A percentile compares a stretch with the other conserved stretches of the same genome.
phyloP scores from a whole-genome alignment of 1,140 invertebrate genomes.

The Lethrus apterus region DNA sequence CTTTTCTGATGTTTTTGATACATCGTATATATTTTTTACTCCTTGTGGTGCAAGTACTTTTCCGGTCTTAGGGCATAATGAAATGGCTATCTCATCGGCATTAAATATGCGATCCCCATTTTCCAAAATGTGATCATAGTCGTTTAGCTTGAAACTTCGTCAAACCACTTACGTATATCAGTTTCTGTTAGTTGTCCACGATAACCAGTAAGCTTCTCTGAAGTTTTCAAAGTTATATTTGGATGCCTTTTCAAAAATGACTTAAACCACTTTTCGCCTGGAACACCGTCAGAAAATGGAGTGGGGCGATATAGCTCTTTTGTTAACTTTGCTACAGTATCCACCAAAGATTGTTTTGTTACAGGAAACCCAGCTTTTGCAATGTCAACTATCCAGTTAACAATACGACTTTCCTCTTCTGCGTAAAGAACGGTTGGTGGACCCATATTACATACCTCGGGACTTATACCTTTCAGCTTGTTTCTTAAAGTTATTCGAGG shows the following conservation, averaged over 20 bases:
- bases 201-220: background rate
- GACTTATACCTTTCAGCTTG: background rate
- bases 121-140: background rate
- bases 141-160: background rate
- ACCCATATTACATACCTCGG: background rate
- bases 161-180: slow-evolving; percentile 4
- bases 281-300: slow-evolving; percentile 18
- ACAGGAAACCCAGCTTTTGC: slow-evolving; percentile 19
- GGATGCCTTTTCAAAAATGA: slow-evolving; percentile 14
- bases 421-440: background rate
- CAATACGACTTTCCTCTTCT: slow-evolving; percentile 11
- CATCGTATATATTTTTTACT: background rate
- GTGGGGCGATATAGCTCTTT: slow-evolving; percentile 14
- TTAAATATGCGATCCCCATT: background rate
- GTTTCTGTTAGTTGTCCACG: background rate
- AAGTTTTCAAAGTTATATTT: background rate
- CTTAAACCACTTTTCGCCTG: slow-evolving; percentile 15
- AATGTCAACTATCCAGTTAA: slow-evolving; percentile 8
- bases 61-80: background rate
- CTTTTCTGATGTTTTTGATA: slow-evolving; percentile 13
- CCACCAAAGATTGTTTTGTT: slow-evolving; percentile 20
- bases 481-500: background rate
- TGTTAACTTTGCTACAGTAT: slow-evolving; percentile 16
- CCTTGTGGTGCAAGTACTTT: background rate
- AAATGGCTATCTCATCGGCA: background rate